Evolutionary conservation across 1,140 invertebrate genomes (phyloP), one percentile per base, ranked within the genome.

Genomic region (Vanessa atalanta): DNA sequence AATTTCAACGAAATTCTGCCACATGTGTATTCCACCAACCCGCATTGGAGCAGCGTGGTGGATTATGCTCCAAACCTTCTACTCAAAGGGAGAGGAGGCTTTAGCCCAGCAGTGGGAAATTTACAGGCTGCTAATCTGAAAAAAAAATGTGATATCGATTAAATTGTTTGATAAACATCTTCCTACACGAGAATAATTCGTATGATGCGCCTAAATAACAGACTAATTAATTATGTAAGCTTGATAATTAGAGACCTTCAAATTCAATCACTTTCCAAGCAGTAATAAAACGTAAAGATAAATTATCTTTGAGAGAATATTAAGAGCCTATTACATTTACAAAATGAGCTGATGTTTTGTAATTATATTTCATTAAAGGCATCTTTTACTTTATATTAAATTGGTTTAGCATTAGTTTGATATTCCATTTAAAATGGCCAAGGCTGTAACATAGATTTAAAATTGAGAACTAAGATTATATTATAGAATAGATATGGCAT

Each of bases 311-410:
- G 11, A 26, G 9, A 31, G 65, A 72, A 65, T 65, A 72, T 72
- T 66, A 67, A 66, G 43, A 67, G 26, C 16, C 51, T 61, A 66
- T 61, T 61, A 63, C 43, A 57, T n/a, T 67, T 26, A 23, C 31
- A 48, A 72, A 66, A 72, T 66, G 16, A 48, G 26, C 23, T 51
- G 23, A 65, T 72, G 37, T 57, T 72, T 65, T 16, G 50, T 72
- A 55, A 72, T 65, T 50, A 57, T 65, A 72, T 55, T 72, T 47
- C 70, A 70, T 70, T 65, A 70, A 75, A 65, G 60, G 73, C 61
- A 26, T 69, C 61, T 66, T 20, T 31, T 57, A 65, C 23, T 75
- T 75, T 75, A 50, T 75, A 47, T 70, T 23, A 63, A 66, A 66
- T 64, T 67, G 20, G 63, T 70, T 67, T 67, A 43, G 70, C 51